Conservation (phyloP, 2,797 vertebrate genomes). For the Paratrypauchen microcephalus region DNA sequence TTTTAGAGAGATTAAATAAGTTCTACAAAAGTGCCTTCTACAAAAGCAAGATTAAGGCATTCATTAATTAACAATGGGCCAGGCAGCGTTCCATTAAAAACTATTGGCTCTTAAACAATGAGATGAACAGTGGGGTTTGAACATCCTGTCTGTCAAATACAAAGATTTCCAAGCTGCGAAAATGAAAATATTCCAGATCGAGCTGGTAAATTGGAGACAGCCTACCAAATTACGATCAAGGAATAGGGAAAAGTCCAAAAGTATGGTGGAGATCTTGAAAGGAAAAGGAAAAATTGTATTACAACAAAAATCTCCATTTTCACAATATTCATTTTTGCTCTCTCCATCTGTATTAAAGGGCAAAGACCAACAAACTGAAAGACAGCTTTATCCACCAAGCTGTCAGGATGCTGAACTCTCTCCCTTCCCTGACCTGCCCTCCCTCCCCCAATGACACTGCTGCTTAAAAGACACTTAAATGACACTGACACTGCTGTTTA, state of each 20-base stretch:
- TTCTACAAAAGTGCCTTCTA: conserved; percentile 4
- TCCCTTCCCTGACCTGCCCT: too few species aligned
- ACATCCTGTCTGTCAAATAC: background rate
- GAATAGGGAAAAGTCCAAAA: background rate
- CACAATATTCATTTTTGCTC: too few species aligned
- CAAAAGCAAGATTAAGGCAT: conserved; percentile 14
- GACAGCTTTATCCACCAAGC: too few species aligned
- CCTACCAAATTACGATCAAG: background rate
- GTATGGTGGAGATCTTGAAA: too few species aligned
- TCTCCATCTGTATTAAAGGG: too few species aligned
- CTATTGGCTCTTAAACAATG: conserved; percentile 8
- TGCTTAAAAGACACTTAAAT: too few species aligned
- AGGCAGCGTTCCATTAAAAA: conserved; percentile 12
- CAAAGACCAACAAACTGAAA: too few species aligned
- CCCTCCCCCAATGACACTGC: too few species aligned
- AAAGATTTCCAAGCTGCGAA: background rate
- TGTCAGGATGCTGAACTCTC: too few species aligned
- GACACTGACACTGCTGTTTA: too few species aligned
- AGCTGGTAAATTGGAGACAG: background rate
- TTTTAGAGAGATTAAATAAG: conserved; percentile 35
- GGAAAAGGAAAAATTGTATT: too few species aligned
- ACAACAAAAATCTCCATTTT: too few species aligned
- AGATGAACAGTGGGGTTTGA: conserved; percentile 9
- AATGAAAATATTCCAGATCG: background rate
- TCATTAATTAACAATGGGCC: conserved; percentile 8